Percentiles rank a stretch among this genome's conserved stretches.
phyloP scores from a whole-genome alignment of 2,113 vertebrate species.

The Fregata magnificens region DNA sequence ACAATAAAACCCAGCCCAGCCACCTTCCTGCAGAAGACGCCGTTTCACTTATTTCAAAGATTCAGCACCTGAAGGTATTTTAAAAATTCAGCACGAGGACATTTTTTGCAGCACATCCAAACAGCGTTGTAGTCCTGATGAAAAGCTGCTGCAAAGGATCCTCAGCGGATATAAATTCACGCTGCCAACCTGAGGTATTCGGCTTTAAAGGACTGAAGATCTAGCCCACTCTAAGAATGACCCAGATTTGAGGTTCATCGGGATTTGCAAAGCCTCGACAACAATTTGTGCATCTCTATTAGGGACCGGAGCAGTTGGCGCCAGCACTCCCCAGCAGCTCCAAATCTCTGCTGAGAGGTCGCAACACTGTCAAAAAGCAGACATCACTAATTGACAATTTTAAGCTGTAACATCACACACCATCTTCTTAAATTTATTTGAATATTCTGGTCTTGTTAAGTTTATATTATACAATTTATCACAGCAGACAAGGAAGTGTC shows the following conservation, averaged over 20 bases:
- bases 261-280: not conserved
- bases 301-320: rapidly evolving
- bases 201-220: not conserved
- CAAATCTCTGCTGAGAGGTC: not conserved
- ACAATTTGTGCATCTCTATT: not conserved
- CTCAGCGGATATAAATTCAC: not conserved
- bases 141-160: not conserved
- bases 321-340: not conserved
- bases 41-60: not conserved
- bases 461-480: not conserved
- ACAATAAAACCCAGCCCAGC: not conserved
- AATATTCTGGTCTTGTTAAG: not conserved
- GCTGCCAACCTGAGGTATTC: not conserved
- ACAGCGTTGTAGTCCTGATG: not conserved
- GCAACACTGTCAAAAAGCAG: not conserved
- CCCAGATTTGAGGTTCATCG: not conserved
- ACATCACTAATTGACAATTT: not conserved
- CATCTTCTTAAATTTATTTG: not conserved
- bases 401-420: not conserved
- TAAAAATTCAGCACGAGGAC: not conserved
- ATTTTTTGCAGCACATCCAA: not conserved
- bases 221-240: not conserved
- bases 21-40: not conserved
- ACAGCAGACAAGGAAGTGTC: not conserved
- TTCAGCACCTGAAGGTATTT: not conserved